These are phyloP conservation scores for Nezara viridula DNA, from an alignment of 2,888 invertebrate genomes.

Conservation along the genomic window DNA sequence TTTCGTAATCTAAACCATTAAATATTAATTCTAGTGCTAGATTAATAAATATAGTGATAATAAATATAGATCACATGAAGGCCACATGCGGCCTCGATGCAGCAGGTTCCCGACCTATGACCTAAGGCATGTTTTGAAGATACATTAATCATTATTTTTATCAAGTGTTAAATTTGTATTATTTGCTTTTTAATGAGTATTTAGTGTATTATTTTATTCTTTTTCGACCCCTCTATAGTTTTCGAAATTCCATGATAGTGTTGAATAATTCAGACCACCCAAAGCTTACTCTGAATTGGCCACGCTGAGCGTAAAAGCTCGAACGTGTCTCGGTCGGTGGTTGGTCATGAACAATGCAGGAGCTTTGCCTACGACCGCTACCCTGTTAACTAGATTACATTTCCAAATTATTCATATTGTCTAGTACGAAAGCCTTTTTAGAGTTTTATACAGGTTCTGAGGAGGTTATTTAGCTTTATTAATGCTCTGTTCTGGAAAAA, in stretches of 20 bases:
- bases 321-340: neutral
- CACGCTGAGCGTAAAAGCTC: neutral
- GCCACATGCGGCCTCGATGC: too few relatives aligned
- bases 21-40: too few relatives aligned
- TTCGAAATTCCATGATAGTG: neutral
- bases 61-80: too few relatives aligned
- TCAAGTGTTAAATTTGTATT: too few relatives aligned
- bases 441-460: too few relatives aligned
- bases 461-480: too few relatives aligned
- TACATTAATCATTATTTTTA: too few relatives aligned
- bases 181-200: neutral
- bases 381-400: neutral
- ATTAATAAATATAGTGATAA: too few relatives aligned
- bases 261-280: neutral
- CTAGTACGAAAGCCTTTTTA: neutral
- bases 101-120: too few relatives aligned
- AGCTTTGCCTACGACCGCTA: neutral
- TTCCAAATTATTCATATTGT: neutral
- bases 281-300: neutral
- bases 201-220: neutral
- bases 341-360: slow-evolving; percentile 12
- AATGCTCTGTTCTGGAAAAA: too few relatives aligned
- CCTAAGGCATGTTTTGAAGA: too few relatives aligned
- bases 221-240: neutral
- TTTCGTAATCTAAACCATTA: too few relatives aligned